Evolutionary conservation across 2,797 vertebrate species (phyloP).

Genomic region (Enteromius mattozi): DNA sequence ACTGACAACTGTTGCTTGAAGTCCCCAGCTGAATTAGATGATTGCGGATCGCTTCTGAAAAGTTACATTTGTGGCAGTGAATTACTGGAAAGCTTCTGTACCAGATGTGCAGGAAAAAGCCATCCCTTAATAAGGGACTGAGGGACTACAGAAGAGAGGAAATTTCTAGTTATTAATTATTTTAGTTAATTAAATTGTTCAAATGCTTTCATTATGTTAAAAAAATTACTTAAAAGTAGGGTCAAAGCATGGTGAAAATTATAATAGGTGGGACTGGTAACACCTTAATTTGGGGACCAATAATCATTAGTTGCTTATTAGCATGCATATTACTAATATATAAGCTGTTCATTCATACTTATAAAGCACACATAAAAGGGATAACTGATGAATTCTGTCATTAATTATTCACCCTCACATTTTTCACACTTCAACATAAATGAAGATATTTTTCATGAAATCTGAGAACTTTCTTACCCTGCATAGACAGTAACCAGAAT

Average conservation of each 20-base stretch:
- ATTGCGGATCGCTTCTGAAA: background rate
- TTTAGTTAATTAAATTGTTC: constrained; percentile 11
- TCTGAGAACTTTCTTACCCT: background rate
- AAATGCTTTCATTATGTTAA: constrained; percentile 10
- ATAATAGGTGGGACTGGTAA: constrained; percentile 1
- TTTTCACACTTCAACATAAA: background rate
- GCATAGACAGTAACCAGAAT: background rate
- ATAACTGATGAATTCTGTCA: background rate
- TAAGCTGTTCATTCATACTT: background rate
- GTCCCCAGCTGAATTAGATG: constrained; percentile 10
- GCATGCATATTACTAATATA: background rate
- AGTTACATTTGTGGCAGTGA: background rate
- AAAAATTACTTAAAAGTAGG: background rate
- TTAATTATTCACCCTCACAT: no score
- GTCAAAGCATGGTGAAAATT: constrained; percentile 1
- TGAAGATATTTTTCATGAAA: background rate
- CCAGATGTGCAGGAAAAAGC: background rate
- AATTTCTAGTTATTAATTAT: background rate
- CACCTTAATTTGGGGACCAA: background rate
- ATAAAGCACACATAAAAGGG: background rate
- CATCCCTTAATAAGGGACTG: constrained; percentile 13
- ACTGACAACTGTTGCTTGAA: constrained; percentile 44
- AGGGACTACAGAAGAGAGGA: background rate
- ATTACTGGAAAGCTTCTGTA: constrained; percentile 16
- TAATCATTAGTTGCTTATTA: background rate